Evolutionary conservation across 30 jellyfish, hydroid and myxozoan genomes (phyloP).

Genomic region (Hydractinia echinata): DNA sequence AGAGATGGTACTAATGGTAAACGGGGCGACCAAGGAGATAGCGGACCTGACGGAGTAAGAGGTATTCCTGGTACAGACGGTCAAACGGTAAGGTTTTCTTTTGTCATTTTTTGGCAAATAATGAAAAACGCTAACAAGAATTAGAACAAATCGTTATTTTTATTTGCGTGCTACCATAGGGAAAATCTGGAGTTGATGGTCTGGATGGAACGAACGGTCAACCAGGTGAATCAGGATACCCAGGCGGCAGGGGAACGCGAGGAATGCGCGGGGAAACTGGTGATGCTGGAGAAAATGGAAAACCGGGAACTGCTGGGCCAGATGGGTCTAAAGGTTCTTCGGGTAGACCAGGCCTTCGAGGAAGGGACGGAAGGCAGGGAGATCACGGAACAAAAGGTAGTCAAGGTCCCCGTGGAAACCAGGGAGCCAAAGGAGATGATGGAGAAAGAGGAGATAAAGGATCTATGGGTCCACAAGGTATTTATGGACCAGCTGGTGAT

Average conservation of each 20-base stretch:
- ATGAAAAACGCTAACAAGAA: no score
- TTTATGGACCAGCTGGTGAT: slow-evolving; percentile 56
- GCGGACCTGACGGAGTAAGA: slow-evolving; percentile 32
- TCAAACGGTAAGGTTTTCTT: not conserved
- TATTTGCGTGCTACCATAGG: slow-evolving; percentile 7
- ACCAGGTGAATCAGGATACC: slow-evolving; percentile 57
- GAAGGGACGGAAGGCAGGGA: slow-evolving; percentile 76
- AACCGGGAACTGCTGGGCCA: slow-evolving; percentile 64
- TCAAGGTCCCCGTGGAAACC: slow-evolving; percentile 69
- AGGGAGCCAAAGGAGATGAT: slow-evolving; percentile 53
- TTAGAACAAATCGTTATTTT: not conserved
- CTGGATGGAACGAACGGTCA: slow-evolving; percentile 38
- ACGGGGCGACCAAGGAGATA: slow-evolving; percentile 70
- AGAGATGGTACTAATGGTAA: slow-evolving; percentile 81
- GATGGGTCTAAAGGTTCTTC: slow-evolving; percentile 54
- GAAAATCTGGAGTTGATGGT: slow-evolving; percentile 25
- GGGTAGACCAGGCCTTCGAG: slow-evolving; percentile 32
- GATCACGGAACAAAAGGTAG: slow-evolving; percentile 77
- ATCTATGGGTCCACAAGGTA: slow-evolving; percentile 36
- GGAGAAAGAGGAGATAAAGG: slow-evolving; percentile 41
- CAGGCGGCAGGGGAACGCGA: slow-evolving; percentile 87
- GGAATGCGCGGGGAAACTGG: slow-evolving; percentile 70
- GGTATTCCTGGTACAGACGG: slow-evolving; percentile 29
- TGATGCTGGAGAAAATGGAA: slow-evolving; percentile 25
- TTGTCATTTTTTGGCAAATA: no score